phyloP scores from a whole-genome alignment of 2,113 vertebrate genomes.

The Cygnus atratus region DNA sequence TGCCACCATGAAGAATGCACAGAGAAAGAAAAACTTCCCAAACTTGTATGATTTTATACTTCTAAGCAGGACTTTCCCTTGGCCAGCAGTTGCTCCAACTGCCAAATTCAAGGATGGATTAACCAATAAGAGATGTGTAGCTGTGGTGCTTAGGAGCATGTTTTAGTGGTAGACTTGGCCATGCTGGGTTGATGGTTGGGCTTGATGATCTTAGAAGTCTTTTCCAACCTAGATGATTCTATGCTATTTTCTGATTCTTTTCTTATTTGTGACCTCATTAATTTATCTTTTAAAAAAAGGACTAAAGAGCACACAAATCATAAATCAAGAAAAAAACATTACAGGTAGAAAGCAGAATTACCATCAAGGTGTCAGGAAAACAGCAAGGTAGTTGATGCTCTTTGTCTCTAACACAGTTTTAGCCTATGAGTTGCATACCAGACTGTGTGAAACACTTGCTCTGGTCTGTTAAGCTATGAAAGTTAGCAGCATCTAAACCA shows the following conservation, averaged over 20 bases:
- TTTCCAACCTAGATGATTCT: no score
- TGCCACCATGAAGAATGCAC: not conserved
- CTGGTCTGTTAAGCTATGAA: not conserved
- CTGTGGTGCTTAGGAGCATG: no score
- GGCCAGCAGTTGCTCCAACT: not conserved
- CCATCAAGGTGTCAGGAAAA: not conserved
- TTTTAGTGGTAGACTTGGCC: no score
- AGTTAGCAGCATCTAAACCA: not conserved
- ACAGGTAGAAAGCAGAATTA: not conserved
- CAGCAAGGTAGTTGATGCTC: not conserved
- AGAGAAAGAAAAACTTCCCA: not conserved
- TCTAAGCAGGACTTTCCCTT: not conserved
- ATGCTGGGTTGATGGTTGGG: no score
- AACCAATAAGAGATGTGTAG: not conserved
- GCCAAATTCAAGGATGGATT: not conserved
- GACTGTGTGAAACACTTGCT: not conserved
- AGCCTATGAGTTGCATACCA: not conserved
- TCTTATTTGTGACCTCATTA: not conserved
- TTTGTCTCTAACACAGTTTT: not conserved
- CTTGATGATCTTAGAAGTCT: no score
- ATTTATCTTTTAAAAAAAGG: not conserved
- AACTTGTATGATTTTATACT: not conserved
- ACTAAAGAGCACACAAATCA: not conserved
- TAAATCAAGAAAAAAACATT: not conserved
- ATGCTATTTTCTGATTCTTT: not conserved